Evolutionary conservation across 2,113 vertebrate species (phyloP), one percentile per base, ranked within the genome.

Genomic region (Nycticebus coucang): DNA sequence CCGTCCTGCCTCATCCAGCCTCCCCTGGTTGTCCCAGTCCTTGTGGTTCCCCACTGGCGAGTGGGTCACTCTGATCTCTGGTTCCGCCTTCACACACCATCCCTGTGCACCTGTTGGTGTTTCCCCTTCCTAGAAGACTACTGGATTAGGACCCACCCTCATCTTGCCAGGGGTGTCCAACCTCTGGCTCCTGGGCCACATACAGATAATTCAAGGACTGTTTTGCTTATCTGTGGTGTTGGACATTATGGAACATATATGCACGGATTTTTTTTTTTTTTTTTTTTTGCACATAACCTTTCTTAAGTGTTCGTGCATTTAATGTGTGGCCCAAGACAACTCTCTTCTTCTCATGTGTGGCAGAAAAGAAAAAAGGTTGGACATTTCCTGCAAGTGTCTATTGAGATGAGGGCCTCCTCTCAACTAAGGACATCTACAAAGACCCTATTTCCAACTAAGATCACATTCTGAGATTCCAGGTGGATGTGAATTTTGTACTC

Each of bases 11-110:
- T 35, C 74, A 4, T 69, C 35, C 53, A 21, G 50, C 22, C 68
- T 35, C 7, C 13, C 50, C 2, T 17, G 17, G 45, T 30, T 53
- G 45, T 13, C 53, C 41, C 33, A 28, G 21, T 68, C 71, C 64
- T n/a, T 9, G 28, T 26, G 1, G 11, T 24, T 75, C 71, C 68
- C 50, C 1, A 0, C 37, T 62, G 8, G 5, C 10, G 1, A 37
- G 26, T 5, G 41, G 79, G 7, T 6, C 18, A 50, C 5, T 28
- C 45, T 19, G 0, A 0, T 75, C 71, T 69, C 83, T 5, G 12
- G 17, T 5, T 15, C 5, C 5, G 1, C 14, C 22, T 1, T 17
- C 82, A 30, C 72, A 4, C 7, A 0, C 53, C 71, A 4, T 37
- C 24, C 18, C 0, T 14, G 80, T 28, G 22, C 2, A 3, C 59